Evolutionary conservation across 2,113 vertebrate species (phyloP).

Genomic region (Fukomys damarensis): DNA sequence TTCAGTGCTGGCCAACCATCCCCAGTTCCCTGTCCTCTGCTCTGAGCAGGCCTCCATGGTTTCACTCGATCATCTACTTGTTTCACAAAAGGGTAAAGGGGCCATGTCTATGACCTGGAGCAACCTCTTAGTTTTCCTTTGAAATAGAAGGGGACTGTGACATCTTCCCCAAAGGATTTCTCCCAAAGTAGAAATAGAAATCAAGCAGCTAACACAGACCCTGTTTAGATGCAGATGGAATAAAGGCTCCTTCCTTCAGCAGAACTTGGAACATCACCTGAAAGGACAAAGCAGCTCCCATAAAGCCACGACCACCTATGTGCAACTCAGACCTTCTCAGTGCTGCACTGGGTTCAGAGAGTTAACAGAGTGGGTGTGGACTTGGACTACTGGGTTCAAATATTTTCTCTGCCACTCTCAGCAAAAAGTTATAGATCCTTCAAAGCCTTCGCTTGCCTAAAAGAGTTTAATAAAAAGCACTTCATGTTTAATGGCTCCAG

Average conservation of each 20-base stretch:
- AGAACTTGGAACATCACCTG: background rate
- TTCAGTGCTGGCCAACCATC: background rate
- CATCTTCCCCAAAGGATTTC: background rate
- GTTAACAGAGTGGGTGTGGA: background rate
- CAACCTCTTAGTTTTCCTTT: background rate
- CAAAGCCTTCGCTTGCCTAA: background rate
- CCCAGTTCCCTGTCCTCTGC: background rate
- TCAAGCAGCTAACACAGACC: background rate
- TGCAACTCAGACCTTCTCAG: fast-evolving
- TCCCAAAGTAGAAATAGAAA: background rate
- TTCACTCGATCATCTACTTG: background rate
- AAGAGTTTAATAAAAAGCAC: background rate
- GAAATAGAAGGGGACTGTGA: background rate
- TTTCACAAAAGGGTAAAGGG: background rate
- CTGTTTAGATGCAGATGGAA: background rate
- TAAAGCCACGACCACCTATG: background rate
- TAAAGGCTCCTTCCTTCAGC: background rate
- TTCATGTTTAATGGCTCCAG: background rate
- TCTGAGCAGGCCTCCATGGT: background rate
- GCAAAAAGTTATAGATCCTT: background rate
- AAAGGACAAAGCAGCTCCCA: background rate
- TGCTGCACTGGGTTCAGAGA: too few species aligned
- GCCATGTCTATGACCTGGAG: background rate
- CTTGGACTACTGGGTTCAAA: background rate
- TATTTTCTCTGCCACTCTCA: background rate